Evolutionary conservation across 2,113 vertebrate genomes (phyloP), one percentile per base, ranked within the genome.

Genomic region (Hippocampus barbouri): DNA sequence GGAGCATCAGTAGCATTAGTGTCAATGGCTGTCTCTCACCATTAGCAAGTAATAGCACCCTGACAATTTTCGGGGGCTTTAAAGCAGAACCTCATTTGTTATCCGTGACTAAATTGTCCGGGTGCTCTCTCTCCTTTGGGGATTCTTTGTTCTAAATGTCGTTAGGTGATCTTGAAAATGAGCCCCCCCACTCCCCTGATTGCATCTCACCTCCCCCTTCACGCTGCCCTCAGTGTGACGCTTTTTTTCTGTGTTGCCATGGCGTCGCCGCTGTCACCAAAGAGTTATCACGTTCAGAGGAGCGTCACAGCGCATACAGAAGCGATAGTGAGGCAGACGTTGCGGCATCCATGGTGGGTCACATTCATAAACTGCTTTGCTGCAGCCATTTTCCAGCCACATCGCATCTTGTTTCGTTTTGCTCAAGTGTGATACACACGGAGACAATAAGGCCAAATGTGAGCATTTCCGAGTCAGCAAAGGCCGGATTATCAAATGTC

Each of bases 231-330:
- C 69, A 85, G 87, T 75, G 61, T 78, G 82, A 87, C 77, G 56
- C 89, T 86, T 85, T 34, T 34, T 38, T 68, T 51, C 78, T 63
- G 82, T 80, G 89, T 91, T 91, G 88, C 89, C 89, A 91, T 91
- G 88, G 86, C 80, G 81, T 86, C 86, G 23, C 78, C 85, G 80
- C 83, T 89, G 90, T 89, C 88, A 87, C 85, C 87, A 85, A 80
- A 79, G 81, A 85, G 78, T 86, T 87, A 89, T 85, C 70, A 43
- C 78, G 23, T 77, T 84, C 74, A 49, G 78, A 72, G 74, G 64
- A 73, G 78, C 82, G 73, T 83, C 83, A 82, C 77, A 74, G 74
- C 77, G 71, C 79, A 85, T 74, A 82, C 74, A 76, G 75, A 85
- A 81, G 86, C 82, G 86, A 74, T 27, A 68, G 73, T 1, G 69